Base-by-base conservation (phyloP, 2,797 vertebrate species). In the Muscicapa striata region DNA sequence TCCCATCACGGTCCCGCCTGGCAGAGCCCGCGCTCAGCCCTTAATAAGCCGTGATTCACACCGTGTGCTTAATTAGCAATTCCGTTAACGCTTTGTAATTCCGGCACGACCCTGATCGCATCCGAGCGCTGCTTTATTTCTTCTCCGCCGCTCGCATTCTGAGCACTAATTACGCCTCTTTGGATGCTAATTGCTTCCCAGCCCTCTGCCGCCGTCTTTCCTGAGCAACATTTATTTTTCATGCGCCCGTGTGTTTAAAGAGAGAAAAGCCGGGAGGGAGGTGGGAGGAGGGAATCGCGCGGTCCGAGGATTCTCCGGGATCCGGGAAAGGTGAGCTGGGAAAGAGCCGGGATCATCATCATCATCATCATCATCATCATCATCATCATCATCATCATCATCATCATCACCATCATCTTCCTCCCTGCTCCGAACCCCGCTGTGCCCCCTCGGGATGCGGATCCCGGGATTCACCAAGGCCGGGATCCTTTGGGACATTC, bases 101-200 rank as follows among this genome's bases (percentile, higher is more conserved):
- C 94, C 94, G 93, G 88, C 97, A 91, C 91, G 96, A 94, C 97
- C 96, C 95, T 87, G 96, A 96, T 96, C 90, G 95, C 96, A 94
- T 96, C 94, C 91, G 84, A 96, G 61, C 78, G 95, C 95, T 34
- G 61, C 96, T 96, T 95, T 92, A 96, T 96, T 96, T 88, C 97
- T 90, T 93, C 78, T 30, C 88, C 15, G 87, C 93, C 32, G 88
- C 88, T 93, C 68, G 89, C 96, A 91, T 97, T 95, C 95, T 83
- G 94, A 97, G 96, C 96, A 46, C 96, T 97, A 97, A 97, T 97
- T 97, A 97, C 46, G 93, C 94, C 95, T 96, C 97, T 94, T 90
- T 95, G 96, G 94, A 85, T 95, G 96, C 95, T 96, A 97, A 97
- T 97, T 96, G 95, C 97, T 96, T 97, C 80, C 94, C 94, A 89